Evolutionary conservation across 2,888 invertebrate genomes (phyloP).

Genomic region (Brachylomia viminalis): DNA sequence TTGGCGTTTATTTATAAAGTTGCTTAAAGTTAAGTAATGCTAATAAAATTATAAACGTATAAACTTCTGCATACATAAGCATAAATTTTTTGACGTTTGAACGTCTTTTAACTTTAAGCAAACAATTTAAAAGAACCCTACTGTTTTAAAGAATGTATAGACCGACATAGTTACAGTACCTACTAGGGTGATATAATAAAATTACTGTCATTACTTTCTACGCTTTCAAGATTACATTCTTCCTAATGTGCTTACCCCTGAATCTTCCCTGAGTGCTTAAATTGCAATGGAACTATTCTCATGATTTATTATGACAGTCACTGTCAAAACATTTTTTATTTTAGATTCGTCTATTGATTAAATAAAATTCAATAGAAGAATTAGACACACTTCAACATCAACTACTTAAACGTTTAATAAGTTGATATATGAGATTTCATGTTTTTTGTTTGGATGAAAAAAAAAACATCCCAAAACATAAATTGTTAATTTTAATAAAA

Average conservation of each 20-base stretch:
- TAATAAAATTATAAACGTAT: background rate
- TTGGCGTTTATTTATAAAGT: background rate
- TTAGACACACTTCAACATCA: background rate
- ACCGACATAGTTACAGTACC: background rate
- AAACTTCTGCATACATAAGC: no score
- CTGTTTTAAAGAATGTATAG: background rate
- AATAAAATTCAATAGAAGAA: background rate
- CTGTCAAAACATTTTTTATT: slow-evolving; percentile 6
- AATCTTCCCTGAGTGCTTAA: slow-evolving; percentile 41
- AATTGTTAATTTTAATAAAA: no score
- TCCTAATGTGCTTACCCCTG: slow-evolving; percentile 47
- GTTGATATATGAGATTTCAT: background rate
- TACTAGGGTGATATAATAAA: slow-evolving; percentile 30
- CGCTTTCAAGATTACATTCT: slow-evolving; percentile 30
- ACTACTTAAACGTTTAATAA: background rate
- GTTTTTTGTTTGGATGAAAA: background rate
- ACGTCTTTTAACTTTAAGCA: background rate
- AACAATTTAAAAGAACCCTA: background rate
- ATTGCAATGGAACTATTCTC: slow-evolving; percentile 42
- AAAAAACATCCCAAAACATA: background rate
- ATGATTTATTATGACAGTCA: slow-evolving; percentile 31
- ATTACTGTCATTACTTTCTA: slow-evolving; percentile 30
- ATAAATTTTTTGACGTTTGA: background rate
- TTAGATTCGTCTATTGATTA: background rate
- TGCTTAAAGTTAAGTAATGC: background rate